phyloP scores from a whole-genome alignment of 2,113 vertebrate species.

The Siniperca chuatsi region DNA sequence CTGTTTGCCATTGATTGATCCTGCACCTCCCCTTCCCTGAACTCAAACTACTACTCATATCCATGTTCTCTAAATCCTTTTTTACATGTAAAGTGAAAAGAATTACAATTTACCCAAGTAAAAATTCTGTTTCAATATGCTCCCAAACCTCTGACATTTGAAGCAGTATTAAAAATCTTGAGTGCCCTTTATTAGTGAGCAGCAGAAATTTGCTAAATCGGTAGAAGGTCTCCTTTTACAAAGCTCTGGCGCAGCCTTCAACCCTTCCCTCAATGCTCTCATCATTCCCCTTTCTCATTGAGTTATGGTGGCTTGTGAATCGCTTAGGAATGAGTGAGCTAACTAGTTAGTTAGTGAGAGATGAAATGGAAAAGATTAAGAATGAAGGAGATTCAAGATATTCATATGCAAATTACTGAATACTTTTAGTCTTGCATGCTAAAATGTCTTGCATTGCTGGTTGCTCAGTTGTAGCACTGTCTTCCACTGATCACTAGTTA shows the following conservation, averaged over 20 bases:
- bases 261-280: slow-evolving; percentile 2
- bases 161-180: slow-evolving; percentile 12
- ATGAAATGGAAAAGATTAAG: slow-evolving; percentile 6
- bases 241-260: slow-evolving; percentile 3
- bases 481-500: not conserved
- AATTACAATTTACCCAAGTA: slow-evolving; percentile 1
- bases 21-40: not conserved
- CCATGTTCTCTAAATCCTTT: not conserved
- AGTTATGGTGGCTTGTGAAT: slow-evolving; percentile 10
- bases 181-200: slow-evolving; percentile 35
- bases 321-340: not conserved
- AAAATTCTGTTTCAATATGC: slow-evolving; percentile 17
- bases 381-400: slow-evolving; percentile 15
- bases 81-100: slow-evolving; percentile 11
- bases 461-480: not conserved
- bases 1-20: slow-evolving; percentile 4
- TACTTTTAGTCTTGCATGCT: slow-evolving; percentile 5
- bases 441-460: not conserved
- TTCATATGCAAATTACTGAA: slow-evolving; percentile 37
- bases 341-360: slow-evolving; percentile 1
- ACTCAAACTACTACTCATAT: not conserved
- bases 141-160: slow-evolving; percentile 37
- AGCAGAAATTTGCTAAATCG: slow-evolving; percentile 30
- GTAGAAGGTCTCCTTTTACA: slow-evolving; percentile 16
- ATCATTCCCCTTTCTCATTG: not conserved